Percentiles rank a stretch among this genome's conserved stretches.
These are phyloP conservation scores for Oegoconia quadripuncta DNA, from an alignment of 2,888 invertebrate genomes.

Conservation along the genomic window DNA sequence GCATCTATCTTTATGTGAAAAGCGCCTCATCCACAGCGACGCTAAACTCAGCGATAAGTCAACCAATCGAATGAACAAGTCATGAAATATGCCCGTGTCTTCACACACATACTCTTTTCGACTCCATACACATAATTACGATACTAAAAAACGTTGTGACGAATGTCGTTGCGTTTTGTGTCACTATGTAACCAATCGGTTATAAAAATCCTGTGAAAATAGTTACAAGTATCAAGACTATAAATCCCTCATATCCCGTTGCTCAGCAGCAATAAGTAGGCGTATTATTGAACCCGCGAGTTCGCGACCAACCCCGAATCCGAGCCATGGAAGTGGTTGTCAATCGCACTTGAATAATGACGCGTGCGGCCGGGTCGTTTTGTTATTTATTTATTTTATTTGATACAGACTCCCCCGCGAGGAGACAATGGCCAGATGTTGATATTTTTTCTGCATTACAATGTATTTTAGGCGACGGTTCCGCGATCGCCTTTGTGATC, in stretches of 20 bases:
- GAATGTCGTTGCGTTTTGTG: too few species aligned
- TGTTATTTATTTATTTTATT: slow-evolving; percentile 71
- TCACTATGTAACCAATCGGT: too few species aligned
- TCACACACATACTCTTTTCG: too few species aligned
- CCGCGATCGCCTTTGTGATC: slow-evolving; percentile 48
- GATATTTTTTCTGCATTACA: slow-evolving; percentile 72
- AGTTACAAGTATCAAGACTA: slow-evolving; percentile 39
- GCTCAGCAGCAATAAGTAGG: slow-evolving; percentile 67
- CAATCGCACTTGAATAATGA: slow-evolving; percentile 76
- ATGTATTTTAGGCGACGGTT: slow-evolving; percentile 73
- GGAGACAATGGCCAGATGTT: slow-evolving; percentile 74
- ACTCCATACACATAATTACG: too few species aligned
- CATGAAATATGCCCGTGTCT: too few species aligned
- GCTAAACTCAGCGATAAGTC: too few species aligned
- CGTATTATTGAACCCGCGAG: slow-evolving; percentile 66
- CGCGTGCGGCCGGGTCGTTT: slow-evolving; percentile 75
- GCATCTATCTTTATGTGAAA: too few species aligned
- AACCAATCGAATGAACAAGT: too few species aligned
- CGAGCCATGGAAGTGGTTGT: slow-evolving; percentile 69
- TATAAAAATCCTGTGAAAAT: too few species aligned
- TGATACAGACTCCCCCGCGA: slow-evolving; percentile 57
- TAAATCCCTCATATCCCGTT: slow-evolving; percentile 17
- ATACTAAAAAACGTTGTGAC: too few species aligned
- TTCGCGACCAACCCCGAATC: slow-evolving; percentile 22
- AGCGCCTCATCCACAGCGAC: too few species aligned